Conservation (phyloP, 1,140 invertebrate genomes). For the Psilanteris sp. region DNA sequence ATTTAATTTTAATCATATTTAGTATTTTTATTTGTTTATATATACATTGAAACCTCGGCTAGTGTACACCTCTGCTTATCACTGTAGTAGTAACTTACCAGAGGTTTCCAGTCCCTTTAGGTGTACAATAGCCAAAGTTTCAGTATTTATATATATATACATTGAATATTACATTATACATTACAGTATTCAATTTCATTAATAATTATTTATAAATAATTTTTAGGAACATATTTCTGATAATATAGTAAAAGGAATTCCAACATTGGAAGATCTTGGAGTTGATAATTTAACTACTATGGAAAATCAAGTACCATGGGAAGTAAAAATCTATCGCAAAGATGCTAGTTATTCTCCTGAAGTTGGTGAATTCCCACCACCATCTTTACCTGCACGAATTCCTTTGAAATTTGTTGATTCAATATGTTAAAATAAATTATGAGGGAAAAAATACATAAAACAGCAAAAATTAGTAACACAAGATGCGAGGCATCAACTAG, state of each 20-base stretch:
- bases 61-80: no score
- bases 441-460: slow-evolving; percentile 2
- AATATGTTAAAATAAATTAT: background rate
- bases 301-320: slow-evolving; percentile 89
- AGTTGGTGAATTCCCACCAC: slow-evolving; percentile 5
- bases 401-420: slow-evolving; percentile 13
- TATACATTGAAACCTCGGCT: no score
- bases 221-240: slow-evolving; percentile 89
- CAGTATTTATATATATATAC: no score
- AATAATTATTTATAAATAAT: no score
- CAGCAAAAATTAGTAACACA: slow-evolving; percentile 4
- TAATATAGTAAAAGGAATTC: slow-evolving; percentile 82
- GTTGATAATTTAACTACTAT: slow-evolving; percentile 85
- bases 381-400: slow-evolving; percentile 11
- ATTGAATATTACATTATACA: no score
- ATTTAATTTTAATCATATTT: no score
- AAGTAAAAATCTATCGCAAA: slow-evolving; percentile 77
- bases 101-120: no score
- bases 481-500: background rate
- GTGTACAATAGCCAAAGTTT: no score
- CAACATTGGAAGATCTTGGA: slow-evolving; percentile 93
- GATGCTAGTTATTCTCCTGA: slow-evolving; percentile 22
- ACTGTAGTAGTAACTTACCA: no score
- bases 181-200: background rate
- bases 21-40: no score